Base-by-base conservation (phyloP, 2,797 vertebrate genomes). In the Pseudopleuronectes americanus region DNA sequence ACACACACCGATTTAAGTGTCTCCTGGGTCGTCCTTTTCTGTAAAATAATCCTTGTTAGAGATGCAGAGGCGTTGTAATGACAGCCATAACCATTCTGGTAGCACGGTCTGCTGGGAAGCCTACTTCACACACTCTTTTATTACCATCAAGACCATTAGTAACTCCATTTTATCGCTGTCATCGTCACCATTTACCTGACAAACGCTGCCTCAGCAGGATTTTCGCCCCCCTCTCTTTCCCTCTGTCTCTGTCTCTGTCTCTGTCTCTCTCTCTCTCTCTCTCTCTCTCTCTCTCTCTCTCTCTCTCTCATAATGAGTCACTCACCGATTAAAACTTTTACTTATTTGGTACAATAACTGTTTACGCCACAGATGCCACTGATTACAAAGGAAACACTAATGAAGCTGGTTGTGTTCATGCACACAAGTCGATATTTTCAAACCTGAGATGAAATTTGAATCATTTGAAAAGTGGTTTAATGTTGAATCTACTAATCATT, bases 41-140 rank as follows among this genome's bases (percentile, higher is more conserved):
- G 77, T 73, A 84, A 85, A 85, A 89, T 87, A 79, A 87, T 87
- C 86, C 84, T 90, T 87, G 87, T 91, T 90, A 85, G 86, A 88
- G 85, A 90, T 86, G 84, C 81, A 82, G 80, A 81, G 77, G 83
- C 72, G 85, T 82, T 56, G 76, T 90, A 91, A 92, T 83, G 90
- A 85, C 86, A 73, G 75, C 79, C 76, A 91, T 92, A 92, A 90
- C 83, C 85, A 58, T 87, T 84, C 24, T 59, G 59, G 62, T n/a
- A 68, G 83, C 85, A 82, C 26, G 5, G 79, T 81, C 85, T 83
- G 72, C 79, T 77, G 76, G 72, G 80, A 83, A 74, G 71, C 68
- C 78, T 76, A 78, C 72, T 88, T 80, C 69, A 85, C 54, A 64
- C 79, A 77, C 79, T 78, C 76, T 59, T 90, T 90, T 90, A 92